These are phyloP conservation scores for Aviceda subcristata DNA, from an alignment of 2,113 vertebrate genomes.

Conservation along the genomic window DNA sequence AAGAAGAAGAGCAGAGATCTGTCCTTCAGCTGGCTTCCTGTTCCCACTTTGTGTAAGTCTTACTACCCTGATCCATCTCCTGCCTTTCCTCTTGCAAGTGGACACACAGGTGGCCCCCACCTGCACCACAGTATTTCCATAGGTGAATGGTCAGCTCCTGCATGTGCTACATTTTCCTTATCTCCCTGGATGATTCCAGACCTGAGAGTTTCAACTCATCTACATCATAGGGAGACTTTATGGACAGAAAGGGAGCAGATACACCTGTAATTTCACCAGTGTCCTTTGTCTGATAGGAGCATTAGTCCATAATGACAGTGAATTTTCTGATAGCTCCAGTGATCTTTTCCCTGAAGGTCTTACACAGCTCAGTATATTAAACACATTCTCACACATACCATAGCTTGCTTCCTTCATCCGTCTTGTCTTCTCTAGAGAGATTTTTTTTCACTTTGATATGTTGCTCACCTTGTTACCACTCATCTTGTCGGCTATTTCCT, in stretches of 20 bases:
- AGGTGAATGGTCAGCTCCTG: not conserved
- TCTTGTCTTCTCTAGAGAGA: conserved; percentile 40
- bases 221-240: not conserved
- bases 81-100: not conserved
- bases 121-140: not conserved
- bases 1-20: not conserved
- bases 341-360: conserved; percentile 33
- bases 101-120: not conserved
- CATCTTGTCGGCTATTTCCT: conserved; percentile 41
- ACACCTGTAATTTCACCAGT: not conserved
- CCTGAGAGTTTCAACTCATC: not conserved
- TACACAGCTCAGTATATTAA: conserved; percentile 45
- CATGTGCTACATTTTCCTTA: not conserved
- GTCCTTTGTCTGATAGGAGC: not conserved
- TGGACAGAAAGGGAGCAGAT: not conserved
- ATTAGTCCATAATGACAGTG: conserved; percentile 24
- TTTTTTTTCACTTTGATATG: conserved; percentile 30
- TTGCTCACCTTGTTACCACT: conserved; percentile 64
- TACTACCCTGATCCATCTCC: not conserved
- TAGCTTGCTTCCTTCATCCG: conserved; percentile 12
- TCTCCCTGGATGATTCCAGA: not conserved
- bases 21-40: not conserved
- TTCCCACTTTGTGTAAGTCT: not conserved
- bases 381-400: conserved; percentile 4
- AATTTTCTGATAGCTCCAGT: conserved; percentile 34